phyloP scores from a whole-genome alignment of 2,797 vertebrate species.

The Capromys pilorides region DNA sequence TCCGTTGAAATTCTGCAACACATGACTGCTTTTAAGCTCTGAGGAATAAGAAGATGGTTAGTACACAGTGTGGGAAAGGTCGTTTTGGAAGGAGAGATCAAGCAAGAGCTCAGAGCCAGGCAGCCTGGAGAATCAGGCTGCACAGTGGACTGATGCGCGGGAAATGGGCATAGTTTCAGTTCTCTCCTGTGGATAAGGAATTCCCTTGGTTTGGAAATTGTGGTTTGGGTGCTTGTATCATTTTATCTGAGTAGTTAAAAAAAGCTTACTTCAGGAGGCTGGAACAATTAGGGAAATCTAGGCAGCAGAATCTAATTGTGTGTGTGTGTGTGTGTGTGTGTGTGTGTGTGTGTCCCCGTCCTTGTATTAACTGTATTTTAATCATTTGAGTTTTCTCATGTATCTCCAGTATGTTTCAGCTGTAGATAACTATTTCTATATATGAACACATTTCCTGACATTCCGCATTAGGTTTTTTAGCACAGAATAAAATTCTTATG shows the following conservation, averaged over 20 bases:
- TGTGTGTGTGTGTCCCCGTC: not conserved
- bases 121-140: not conserved
- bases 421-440: not conserved
- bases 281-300: not conserved
- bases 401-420: not conserved
- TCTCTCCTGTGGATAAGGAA: not conserved
- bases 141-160: not conserved
- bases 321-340: not conserved
- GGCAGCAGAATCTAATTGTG: not conserved
- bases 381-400: not conserved
- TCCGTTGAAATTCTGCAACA: not conserved
- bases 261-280: not conserved
- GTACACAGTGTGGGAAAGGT: not conserved
- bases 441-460: not conserved
- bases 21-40: not conserved
- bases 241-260: slow-evolving; percentile 18
- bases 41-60: not conserved
- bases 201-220: not conserved
- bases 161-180: not conserved
- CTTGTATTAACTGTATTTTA: not conserved
- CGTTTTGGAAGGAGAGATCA: not conserved
- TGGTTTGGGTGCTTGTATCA: not conserved
- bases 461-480: slow-evolving; percentile 48
- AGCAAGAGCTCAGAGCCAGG: not conserved
- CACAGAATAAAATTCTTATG: slow-evolving; percentile 4